Evolutionary conservation across 2,888 invertebrate species (phyloP).

Genomic region (Peribatodes rhomboidaria): DNA sequence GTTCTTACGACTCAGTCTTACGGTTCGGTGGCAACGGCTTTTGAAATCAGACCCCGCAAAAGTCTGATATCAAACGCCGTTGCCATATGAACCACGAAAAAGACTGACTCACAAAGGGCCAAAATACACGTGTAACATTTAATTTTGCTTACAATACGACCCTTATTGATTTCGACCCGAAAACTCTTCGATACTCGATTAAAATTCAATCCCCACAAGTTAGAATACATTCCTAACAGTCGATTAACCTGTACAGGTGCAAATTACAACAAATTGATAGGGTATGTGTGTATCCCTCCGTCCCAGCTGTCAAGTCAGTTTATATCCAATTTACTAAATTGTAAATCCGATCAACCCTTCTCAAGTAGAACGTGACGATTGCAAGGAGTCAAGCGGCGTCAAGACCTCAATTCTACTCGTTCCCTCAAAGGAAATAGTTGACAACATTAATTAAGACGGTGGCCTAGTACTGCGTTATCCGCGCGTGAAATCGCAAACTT

Average conservation of each 20-base stretch:
- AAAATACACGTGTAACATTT: neutral
- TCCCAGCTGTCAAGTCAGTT: slow-evolving; percentile 12
- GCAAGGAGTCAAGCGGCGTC: slow-evolving; percentile 2
- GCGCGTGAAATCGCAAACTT: slow-evolving; percentile 25
- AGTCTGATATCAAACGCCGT: no score
- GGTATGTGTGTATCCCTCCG: neutral
- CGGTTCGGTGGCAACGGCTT: no score
- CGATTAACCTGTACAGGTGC: slow-evolving; percentile 15
- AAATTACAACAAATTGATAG: slow-evolving; percentile 18
- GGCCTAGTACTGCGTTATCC: slow-evolving; percentile 1
- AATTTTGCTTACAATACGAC: neutral
- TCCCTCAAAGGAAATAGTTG: slow-evolving; percentile 27
- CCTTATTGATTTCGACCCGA: neutral
- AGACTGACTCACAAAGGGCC: neutral
- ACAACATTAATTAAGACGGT: slow-evolving; percentile 30
- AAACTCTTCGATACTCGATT: neutral
- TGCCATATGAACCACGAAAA: neutral
- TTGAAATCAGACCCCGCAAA: no score
- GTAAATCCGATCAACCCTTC: slow-evolving; percentile 25
- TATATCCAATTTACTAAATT: slow-evolving; percentile 26
- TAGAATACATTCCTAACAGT: neutral
- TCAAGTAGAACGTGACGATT: slow-evolving; percentile 26
- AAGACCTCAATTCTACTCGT: neutral
- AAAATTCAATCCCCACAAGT: slow-evolving; percentile 1
- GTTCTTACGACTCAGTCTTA: no score